Conservation (phyloP, 2,797 vertebrate species). For the Austrolebias charrua region DNA sequence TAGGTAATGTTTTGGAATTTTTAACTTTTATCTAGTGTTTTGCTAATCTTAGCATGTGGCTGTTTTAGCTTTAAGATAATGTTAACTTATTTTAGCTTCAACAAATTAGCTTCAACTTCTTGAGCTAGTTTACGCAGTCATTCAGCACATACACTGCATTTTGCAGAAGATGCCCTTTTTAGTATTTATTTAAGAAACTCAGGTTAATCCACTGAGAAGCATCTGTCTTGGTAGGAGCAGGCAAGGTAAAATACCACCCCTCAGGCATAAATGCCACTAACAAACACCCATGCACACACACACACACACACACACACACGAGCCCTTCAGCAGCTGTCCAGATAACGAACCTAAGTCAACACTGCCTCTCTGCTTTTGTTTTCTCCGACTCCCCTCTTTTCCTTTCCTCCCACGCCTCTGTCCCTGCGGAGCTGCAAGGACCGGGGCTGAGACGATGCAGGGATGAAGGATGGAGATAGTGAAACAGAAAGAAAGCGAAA, state of each 20-base stretch:
- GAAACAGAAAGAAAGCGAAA: constrained; percentile 27
- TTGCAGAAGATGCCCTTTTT: constrained; percentile 16
- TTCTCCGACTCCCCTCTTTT: constrained; percentile 51
- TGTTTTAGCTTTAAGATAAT: no score
- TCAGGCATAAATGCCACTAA: constrained; percentile 39
- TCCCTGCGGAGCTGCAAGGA: constrained; percentile 52
- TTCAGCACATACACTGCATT: no score
- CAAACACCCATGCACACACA: constrained; percentile 22
- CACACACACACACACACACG: not conserved
- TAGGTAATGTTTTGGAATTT: no score
- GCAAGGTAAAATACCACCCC: constrained; percentile 61
- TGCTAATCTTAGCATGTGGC: no score
- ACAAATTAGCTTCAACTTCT: no score
- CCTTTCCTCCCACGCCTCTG: constrained; percentile 51
- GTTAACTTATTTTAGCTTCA: no score
- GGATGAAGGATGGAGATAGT: constrained; percentile 58
- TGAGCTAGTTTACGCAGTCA: no score
- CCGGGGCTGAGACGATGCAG: constrained; percentile 50
- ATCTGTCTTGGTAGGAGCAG: constrained; percentile 56
- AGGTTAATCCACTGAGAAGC: constrained; percentile 64
- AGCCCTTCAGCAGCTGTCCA: constrained; percentile 49
- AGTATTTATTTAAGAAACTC: constrained; percentile 63
- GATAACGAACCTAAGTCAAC: constrained; percentile 71
- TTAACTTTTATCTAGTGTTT: no score
- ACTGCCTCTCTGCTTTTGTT: constrained; percentile 67